Evolutionary conservation across 2,888 invertebrate species (phyloP), one percentile per base, ranked within the genome.

Genomic region (Cheilosia vulpina): DNA sequence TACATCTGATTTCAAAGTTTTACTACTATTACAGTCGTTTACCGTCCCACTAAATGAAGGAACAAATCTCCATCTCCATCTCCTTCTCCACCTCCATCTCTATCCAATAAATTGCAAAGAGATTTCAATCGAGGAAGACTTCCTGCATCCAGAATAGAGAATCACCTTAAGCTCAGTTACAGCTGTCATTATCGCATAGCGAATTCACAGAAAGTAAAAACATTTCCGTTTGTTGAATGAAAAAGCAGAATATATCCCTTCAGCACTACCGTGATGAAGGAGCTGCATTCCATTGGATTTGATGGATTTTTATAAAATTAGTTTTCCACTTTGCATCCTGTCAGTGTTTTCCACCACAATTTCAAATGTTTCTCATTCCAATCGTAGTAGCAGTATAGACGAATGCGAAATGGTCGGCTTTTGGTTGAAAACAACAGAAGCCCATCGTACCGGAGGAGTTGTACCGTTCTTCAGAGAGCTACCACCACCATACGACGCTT

Each of bases 321-420:
- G 89, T 90, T 90, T 90, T 89, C 88, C 89, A 89, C 89, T 90
- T 90, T 90, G 90, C 89, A 89, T 89, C 88, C 89, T 90, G 90
- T 89, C 89, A 89, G 88, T 89, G 41, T 27, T 24, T 19, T 47
- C 45, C 57, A 57, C 11, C 17, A 62, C 27, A 50, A 52, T 47
- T 68, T 62, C 52, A 55, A 68, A 27, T 66, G 34, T 57, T 58
- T 52, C 17, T 15, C 52, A 17, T 19, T n/a, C 47, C 43, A 62
- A 24, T 38, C n/a, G 21, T 13, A 38, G 17, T n/a, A 34, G 43
- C 21, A 73, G 45, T 17, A 7, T 41, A 45, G 38, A 11, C 34
- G 63, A 34, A 34, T 38, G 34, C 55, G 21, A 31, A 45, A 45
- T 21, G 27, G 24, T 45, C 50, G 57, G 47, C 68, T 45, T 34